Base-by-base conservation (phyloP, 2,113 vertebrate species). In the Ciconia stormi region DNA sequence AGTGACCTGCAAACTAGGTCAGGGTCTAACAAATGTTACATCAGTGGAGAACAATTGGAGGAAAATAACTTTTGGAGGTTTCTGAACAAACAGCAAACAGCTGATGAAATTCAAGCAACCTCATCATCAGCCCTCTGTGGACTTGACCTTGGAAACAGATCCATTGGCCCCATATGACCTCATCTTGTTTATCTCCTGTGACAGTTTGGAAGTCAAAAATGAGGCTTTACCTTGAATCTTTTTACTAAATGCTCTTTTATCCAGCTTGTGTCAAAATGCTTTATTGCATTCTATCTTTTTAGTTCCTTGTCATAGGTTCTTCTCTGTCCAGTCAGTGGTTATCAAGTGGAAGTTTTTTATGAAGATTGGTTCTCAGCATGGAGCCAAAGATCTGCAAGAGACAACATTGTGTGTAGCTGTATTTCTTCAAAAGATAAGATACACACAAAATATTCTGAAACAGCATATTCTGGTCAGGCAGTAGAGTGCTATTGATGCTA, bases 181-280 rank as follows among this genome's bases (percentile, higher is more conserved):
- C 47, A 88, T 78, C 32, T 95, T 97, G 71, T 95, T 97, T 94
- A 90, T 96, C 40, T 95, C 84, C 86, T 84, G 74, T 86, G 82
- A 87, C 70, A 95, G 49, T 44, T 66, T 96, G 70, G 63, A 95
- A 95, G 96, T 82, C 8, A 92, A 95, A 96, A 90, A 76, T 25
- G 25, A 95, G 40, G 29, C 55, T 95, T 93, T 92, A 77, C 63
- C 74, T 93, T 82, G 42, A 67, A 52, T 83, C 16, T 7, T 80
- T 89, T 76, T 87, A 77, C 53, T 78, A 93, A 95, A 89, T 47
- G 34, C 0, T 90, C 13, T 83, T 97, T 87, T 86, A 74, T 86
- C 63, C 52, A 73, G n/a, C 27, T 47, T 55, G 16, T 93, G 61
- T 88, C 86, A 97, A 86, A 92, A 89, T 2, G 0, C 4, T 91